Evolutionary conservation across 2,888 invertebrate genomes (phyloP).

Genomic region (Xylophagus ater): DNA sequence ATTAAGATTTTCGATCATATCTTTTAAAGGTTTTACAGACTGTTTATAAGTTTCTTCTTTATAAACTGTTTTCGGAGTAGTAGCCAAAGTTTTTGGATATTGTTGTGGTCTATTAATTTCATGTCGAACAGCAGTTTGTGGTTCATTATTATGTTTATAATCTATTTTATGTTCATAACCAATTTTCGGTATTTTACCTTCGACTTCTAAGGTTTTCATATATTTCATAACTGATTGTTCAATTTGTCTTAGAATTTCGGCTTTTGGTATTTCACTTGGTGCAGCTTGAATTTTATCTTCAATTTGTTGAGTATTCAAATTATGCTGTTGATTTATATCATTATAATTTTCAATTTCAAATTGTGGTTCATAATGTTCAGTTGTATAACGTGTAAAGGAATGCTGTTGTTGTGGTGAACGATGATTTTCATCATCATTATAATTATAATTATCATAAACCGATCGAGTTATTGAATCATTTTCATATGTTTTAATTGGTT

Average conservation of each 20-base stretch:
- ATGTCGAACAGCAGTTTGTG: slow-evolving; percentile 29
- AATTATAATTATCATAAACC: slow-evolving; percentile 26
- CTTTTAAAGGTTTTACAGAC: slow-evolving; percentile 9
- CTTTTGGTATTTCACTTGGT: slow-evolving; percentile 33
- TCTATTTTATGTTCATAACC: slow-evolving; percentile 30
- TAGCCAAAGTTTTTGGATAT: slow-evolving; percentile 26
- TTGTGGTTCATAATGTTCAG: slow-evolving; percentile 5
- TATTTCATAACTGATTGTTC: slow-evolving; percentile 38
- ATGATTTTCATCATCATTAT: slow-evolving; percentile 18
- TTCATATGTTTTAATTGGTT: slow-evolving; percentile 15
- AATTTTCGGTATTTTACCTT: slow-evolving; percentile 29
- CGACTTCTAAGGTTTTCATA: slow-evolving; percentile 36
- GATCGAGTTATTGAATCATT: slow-evolving; percentile 9
- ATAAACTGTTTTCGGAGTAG: slow-evolving; percentile 27
- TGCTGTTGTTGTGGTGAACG: neutral
- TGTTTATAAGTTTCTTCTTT: slow-evolving; percentile 20
- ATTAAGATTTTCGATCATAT: slow-evolving; percentile 25
- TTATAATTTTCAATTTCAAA: neutral
- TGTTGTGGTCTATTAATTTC: slow-evolving; percentile 28
- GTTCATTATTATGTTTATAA: slow-evolving; percentile 27
- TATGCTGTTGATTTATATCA: too few relatives aligned
- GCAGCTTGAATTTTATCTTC: slow-evolving; percentile 20
- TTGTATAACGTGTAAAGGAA: neutral
- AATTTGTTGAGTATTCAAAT: neutral
- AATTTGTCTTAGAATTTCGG: slow-evolving; percentile 36